Evolutionary conservation across 1,140 invertebrate species (phyloP), one percentile per base, ranked within the genome.

Genomic region (Papilio xuthus): DNA sequence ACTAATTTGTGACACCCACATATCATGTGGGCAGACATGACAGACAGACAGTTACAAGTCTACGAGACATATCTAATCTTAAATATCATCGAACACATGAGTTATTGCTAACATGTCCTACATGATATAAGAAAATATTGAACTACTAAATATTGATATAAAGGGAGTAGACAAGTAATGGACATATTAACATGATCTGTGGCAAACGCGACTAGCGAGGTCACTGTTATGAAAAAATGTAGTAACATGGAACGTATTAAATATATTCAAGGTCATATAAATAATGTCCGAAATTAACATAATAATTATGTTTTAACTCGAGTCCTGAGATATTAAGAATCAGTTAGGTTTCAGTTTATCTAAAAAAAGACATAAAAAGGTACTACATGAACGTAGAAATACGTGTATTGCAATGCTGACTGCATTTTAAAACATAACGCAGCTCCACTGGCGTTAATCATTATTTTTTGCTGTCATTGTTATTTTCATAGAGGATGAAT

Each of bases 61-160:
- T 32, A 28, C 56, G 8, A 60, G 20, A 67, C 26, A 67, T 60
- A 67, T 67, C 60, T 67, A 60, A 60, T 60, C 56, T 60, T 26
- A 28, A 60, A 18, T 26, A 67, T 67, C 26, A 28, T 60, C 12
- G 56, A 67, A 67, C 26, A 67, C 13, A 56, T 20, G 53, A 28
- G 60, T 4, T 63, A 63, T 67, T 67, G 13, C 60, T 63, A 13
- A 28, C 60, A 63, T 63, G 60, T 67, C 26, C 12, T 15, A 28
- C 26, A 67, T 67, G 7, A 67, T 13, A 32, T 67, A 32, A 12
- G 32, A 37, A 37, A 67, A 28, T 28, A 67, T 26, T 63, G 56
- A 26, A 63, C 56, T 26, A 63, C 56, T 26, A 8, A 12, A 23
- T 23, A 23, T 60, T 60, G 12, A 26, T 26, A 60, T 26, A 23